Evolutionary conservation across 1,140 invertebrate genomes (phyloP).

Genomic region (Leguminivora glycinivorella): DNA sequence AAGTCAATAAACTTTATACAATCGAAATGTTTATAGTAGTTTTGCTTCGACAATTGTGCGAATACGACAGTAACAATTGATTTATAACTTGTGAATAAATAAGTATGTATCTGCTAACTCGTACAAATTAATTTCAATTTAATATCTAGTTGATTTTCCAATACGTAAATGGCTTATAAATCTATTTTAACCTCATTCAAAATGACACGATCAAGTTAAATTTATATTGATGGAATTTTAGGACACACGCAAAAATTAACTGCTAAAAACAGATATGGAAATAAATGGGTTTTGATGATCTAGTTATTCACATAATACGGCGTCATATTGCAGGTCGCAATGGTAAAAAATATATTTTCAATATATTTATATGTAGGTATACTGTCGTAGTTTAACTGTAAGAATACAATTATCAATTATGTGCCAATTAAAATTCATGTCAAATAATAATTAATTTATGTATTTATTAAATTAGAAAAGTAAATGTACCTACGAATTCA

Average conservation of each 20-base stretch:
- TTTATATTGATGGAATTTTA: neutral
- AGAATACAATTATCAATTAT: no score
- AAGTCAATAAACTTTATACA: constrained; percentile 4
- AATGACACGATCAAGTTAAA: neutral
- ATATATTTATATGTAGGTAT: no score
- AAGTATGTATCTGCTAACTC: neutral
- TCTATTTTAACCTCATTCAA: neutral
- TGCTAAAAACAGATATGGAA: neutral
- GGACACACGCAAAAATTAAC: neutral
- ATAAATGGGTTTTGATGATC: no score
- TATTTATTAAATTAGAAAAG: no score
- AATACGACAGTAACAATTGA: neutral
- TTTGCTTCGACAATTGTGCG: neutral
- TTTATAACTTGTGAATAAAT: neutral
- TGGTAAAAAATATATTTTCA: no score
- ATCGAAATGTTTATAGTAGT: constrained; percentile 6
- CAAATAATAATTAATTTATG: no score
- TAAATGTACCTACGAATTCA: no score
- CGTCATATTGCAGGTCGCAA: no score
- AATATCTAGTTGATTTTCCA: constrained; percentile 2
- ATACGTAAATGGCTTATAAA: neutral
- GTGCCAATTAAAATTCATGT: no score
- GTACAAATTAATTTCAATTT: constrained; percentile 5
- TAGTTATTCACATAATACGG: no score
- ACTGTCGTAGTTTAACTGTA: no score